Percentiles rank a stretch among this genome's conserved stretches.
phyloP scores from a whole-genome alignment of 2,113 vertebrate species.

The Mobula hypostoma region DNA sequence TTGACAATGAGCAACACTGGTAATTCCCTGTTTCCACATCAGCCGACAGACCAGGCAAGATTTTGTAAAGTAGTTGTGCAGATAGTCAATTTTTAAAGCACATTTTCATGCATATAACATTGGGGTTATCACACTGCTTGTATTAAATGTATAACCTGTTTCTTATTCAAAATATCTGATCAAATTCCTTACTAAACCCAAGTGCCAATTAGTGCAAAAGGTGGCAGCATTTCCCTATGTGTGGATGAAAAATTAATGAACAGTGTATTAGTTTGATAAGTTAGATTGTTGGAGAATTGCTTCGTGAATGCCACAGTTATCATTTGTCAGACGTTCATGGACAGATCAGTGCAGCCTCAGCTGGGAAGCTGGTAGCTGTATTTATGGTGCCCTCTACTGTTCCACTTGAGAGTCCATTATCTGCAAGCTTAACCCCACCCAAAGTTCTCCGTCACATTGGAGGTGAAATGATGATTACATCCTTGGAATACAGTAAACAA shows the following conservation, averaged over 20 bases:
- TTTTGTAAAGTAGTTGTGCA: background rate
- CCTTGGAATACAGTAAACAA: background rate
- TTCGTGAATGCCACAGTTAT: background rate
- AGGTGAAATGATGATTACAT: background rate
- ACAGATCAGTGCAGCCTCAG: background rate
- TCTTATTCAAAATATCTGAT: background rate
- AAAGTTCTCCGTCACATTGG: background rate
- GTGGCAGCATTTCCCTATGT: background rate
- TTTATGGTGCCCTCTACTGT: background rate
- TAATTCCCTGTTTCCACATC: background rate
- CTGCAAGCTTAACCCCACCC: background rate
- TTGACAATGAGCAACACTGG: background rate
- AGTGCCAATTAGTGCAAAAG: background rate
- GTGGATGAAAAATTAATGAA: background rate
- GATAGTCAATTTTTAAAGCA: background rate
- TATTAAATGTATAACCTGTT: background rate
- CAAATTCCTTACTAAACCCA: background rate
- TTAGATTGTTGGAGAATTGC: background rate
- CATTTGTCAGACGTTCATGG: background rate
- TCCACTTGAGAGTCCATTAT: background rate
- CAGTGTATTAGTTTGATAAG: background rate
- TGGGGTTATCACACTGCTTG: background rate
- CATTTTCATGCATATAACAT: background rate
- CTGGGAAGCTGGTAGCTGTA: background rate
- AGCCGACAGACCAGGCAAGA: background rate